phyloP scores from a whole-genome alignment of 2,888 invertebrate species.

The Brachyptera putata region DNA sequence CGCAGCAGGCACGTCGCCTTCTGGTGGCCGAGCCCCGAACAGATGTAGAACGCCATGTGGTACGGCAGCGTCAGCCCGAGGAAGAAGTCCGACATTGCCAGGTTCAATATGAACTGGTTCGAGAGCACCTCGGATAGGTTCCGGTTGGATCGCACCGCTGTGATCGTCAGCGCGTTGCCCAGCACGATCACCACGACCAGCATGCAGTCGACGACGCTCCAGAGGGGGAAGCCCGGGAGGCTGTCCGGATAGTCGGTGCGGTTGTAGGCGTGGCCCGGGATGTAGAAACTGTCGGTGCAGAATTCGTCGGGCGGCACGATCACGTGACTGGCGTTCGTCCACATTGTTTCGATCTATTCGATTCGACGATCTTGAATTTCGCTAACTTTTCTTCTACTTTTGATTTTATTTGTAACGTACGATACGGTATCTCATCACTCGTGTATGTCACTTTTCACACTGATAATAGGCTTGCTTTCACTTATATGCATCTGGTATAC shows the following conservation, averaged over 20 bases:
- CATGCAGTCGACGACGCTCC: conserved; percentile 62
- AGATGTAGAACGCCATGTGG: conserved; percentile 70
- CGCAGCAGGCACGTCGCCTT: conserved; percentile 63
- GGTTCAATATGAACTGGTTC: conserved; percentile 72
- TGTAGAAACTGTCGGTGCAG: background rate
- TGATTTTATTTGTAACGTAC: too few species aligned
- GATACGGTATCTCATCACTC: too few species aligned
- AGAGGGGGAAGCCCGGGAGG: conserved; percentile 39
- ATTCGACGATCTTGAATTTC: too few species aligned
- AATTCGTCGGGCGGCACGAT: background rate
- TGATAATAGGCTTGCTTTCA: too few species aligned
- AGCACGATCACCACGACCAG: conserved; percentile 63
- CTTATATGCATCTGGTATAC: too few species aligned
- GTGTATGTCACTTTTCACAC: too few species aligned
- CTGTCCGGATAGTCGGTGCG: background rate
- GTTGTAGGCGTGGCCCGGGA: background rate
- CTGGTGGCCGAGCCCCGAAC: conserved; percentile 55
- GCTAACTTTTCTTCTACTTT: too few species aligned
- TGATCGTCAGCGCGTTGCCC: conserved; percentile 72
- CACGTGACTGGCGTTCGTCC: background rate
- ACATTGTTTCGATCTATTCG: too few species aligned
- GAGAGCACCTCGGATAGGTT: conserved; percentile 66
- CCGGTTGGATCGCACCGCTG: conserved; percentile 66
- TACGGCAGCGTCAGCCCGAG: conserved; percentile 74
- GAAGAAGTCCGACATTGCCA: conserved; percentile 73